Conservation (phyloP, 2,797 vertebrate genomes). For the Zenarchopterus dispar region DNA sequence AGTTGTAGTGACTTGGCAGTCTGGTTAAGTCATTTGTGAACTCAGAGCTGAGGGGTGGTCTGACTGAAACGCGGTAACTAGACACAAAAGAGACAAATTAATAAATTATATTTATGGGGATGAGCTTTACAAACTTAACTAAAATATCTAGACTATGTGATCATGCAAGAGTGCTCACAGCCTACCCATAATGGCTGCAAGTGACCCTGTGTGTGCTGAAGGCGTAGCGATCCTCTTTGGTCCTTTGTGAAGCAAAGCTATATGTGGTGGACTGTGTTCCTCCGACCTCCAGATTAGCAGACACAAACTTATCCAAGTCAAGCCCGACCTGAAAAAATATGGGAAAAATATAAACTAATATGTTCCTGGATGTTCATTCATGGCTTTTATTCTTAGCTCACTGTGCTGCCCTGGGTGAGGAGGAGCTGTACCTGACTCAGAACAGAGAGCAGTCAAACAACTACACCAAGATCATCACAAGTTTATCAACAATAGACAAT, state of each 20-base stretch:
- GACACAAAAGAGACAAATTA: neutral
- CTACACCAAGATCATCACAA: no score
- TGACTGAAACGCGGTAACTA: slow-evolving; percentile 36
- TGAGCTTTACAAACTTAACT: neutral
- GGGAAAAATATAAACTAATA: neutral
- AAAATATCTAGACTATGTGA: accelerated
- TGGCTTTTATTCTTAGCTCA: no score
- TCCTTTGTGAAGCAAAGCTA: slow-evolving; percentile 22
- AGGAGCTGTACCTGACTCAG: no score
- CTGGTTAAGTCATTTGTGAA: slow-evolving; percentile 20
- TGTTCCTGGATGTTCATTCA: neutral
- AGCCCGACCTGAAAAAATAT: slow-evolving; percentile 22
- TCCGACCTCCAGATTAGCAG: neutral
- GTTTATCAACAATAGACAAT: no score
- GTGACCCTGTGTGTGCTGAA: slow-evolving; percentile 47
- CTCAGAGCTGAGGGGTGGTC: slow-evolving; percentile 35
- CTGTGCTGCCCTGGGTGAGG: no score
- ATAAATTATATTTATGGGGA: neutral
- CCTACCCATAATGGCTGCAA: slow-evolving; percentile 52
- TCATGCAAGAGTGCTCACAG: accelerated
- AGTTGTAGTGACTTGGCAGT: slow-evolving; percentile 29
- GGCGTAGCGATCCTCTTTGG: slow-evolving; percentile 16
- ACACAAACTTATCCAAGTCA: neutral
- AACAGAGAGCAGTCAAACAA: no score
- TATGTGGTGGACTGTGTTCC: slow-evolving; percentile 24